Evolutionary conservation across 2,797 vertebrate genomes (phyloP), one percentile per base, ranked within the genome.

Genomic region (Dallia pectoralis): DNA sequence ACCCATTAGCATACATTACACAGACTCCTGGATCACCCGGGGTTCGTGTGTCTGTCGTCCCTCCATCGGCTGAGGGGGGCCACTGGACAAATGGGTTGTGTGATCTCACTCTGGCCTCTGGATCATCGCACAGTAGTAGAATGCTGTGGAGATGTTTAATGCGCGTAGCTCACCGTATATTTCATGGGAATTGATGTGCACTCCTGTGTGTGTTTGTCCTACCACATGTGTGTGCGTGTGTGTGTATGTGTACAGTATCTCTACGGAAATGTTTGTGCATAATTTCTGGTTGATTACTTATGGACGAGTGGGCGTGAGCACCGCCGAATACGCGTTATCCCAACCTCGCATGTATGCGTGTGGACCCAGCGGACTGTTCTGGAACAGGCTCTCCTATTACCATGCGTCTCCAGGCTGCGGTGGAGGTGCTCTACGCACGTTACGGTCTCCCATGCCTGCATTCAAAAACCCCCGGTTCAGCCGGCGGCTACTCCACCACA

Each of bases 61-160:
- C 49, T 5, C 40, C 3, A 11, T 14, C 7, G 30, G 67, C n/a
- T n/a, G 73, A 75, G 71, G 56, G 68, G 66, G 66, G 59, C 22
- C 61, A 65, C 63, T 11, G 56, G 66, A 65, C 74, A 79, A 74
- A 81, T 47, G 74, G 62, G 77, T 75, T 73, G 71, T 81, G 79
- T 85, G 74, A 86, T 22, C 30, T 36, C 8, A 29, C 27, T 19
- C n/a, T 25, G 22, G 7, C 53, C 53, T 56, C n/a, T 56, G n/a
- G 53, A 59, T 22, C 3, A 12, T 14, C 22, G 11, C 11, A 7
- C 30, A 12, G 32, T 19, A 6, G 68, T 33, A 29, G 48, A 63
- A 72, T 69, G 74, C n/a, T 33, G 33, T 19, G 12, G 15, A 25
- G 66, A 48, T 40, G 5, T 16, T 44, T 40, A 12, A 36, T 32